Percentiles rank a stretch among this genome's conserved stretches.
phyloP scores from a whole-genome alignment of 2,113 vertebrate genomes.

The Strix uralensis region DNA sequence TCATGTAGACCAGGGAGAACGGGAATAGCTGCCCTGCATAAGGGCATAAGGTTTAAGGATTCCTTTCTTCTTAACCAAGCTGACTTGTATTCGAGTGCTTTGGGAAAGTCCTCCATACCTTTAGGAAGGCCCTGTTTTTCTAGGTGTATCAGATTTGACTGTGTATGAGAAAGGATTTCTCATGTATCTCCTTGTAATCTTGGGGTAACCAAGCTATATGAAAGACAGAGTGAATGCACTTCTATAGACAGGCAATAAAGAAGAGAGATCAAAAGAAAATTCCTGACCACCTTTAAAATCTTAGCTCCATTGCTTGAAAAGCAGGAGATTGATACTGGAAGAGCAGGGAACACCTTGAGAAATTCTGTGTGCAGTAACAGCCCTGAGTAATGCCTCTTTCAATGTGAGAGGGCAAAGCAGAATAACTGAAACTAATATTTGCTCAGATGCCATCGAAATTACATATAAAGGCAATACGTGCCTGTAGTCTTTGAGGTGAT shows the following conservation, averaged over 20 bases:
- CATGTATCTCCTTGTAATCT: neutral
- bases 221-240: neutral
- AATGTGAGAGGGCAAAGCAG: neutral
- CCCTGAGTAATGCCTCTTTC: neutral
- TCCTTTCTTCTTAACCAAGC: neutral
- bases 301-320: neutral
- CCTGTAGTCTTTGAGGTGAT: neutral
- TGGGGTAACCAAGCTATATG: neutral
- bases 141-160: neutral
- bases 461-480: neutral
- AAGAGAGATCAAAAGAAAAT: neutral
- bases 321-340: neutral
- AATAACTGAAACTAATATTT: neutral
- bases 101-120: neutral
- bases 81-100: neutral
- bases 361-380: rapidly evolving
- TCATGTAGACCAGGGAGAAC: neutral
- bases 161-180: neutral
- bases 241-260: neutral
- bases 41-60: neutral
- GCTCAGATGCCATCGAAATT: neutral
- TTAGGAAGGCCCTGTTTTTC: neutral
- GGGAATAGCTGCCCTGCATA: neutral
- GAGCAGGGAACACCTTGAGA: neutral
- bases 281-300: neutral